A percentile compares a stretch with the other conserved stretches of the same genome.
phyloP scores from a whole-genome alignment of 2,888 invertebrate species.

The Sarcophaga caerulescens region DNA sequence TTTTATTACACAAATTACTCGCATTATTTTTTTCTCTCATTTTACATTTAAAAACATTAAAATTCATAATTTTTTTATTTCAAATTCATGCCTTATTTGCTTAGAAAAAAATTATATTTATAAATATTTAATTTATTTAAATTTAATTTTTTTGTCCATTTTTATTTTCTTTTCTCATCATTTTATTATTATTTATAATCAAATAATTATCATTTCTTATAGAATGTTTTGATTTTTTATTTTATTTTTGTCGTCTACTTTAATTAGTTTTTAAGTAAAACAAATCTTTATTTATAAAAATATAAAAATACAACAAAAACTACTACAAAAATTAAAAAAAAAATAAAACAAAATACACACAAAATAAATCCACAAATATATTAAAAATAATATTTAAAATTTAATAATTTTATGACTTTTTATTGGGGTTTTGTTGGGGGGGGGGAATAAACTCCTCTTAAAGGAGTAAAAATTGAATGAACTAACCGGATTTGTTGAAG shows the following conservation, averaged over 20 bases:
- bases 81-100: slow-evolving; percentile 31
- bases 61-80: too few species aligned
- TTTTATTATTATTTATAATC: slow-evolving; percentile 66
- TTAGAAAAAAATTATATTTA: background rate
- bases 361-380: slow-evolving; percentile 39
- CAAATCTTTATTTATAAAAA: slow-evolving; percentile 62
- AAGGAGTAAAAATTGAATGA: too few species aligned
- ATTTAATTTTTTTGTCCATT: slow-evolving; percentile 19
- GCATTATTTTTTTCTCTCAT: background rate
- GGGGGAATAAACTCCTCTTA: too few species aligned
- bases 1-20: background rate
- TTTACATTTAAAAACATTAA: background rate
- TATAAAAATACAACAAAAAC: slow-evolving; percentile 45
- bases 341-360: slow-evolving; percentile 7
- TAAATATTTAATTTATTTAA: slow-evolving; percentile 30
- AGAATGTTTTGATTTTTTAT: slow-evolving; percentile 47
- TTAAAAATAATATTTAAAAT: slow-evolving; percentile 46
- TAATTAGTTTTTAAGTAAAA: slow-evolving; percentile 60
- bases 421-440: slow-evolving; percentile 1
- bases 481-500: too few species aligned
- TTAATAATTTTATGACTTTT: slow-evolving; percentile 36
- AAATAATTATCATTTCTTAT: slow-evolving; percentile 54
- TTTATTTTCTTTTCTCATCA: slow-evolving; percentile 52
- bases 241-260: slow-evolving; percentile 27
- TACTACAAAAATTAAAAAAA: slow-evolving; percentile 29